Evolutionary conservation across 2,888 invertebrate species (phyloP), one percentile per base, ranked within the genome.

Genomic region (Amphipoea lucens): DNA sequence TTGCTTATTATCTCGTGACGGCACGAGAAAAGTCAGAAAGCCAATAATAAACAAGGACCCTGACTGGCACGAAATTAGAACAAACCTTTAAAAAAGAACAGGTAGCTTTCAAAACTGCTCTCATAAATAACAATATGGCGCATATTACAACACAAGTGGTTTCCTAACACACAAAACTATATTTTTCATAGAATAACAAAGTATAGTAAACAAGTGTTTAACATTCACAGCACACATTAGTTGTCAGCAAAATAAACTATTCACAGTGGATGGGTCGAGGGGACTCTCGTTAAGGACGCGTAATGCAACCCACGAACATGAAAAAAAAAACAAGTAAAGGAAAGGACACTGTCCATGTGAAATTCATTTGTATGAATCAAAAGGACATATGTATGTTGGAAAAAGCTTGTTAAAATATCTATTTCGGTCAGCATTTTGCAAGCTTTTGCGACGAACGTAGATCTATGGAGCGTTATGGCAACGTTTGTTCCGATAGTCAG

Each of bases 211-310:
- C 79, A 81, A 78, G 71, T 86, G 81, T 73, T 82, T 80, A 87
- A 82, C 79, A 81, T 89, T 87, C 81, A 78, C 73, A 79, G 74
- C 79, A 76, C 80, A 84, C 77, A 74, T 84, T 86, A 88, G 76
- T 89, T 86, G 84, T 86, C 82, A 88, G 86, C 76, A 82, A 84
- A 88, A 89, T 87, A 88, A 88, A 86, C 86, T 83, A 82, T 88
- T 86, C 78, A 83, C 84, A 74, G 73, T 74, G 80, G 73, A 78
- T 78, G 81, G 20, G 81, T 82, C 78, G 71, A 14, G 20, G 4
- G 45, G 29, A 51, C 48, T 88, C 88, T 29, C 79, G 65, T 78
- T 88, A 57, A 72, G 80, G 36, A 42, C 79, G 36, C 12, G 5
- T 36, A 42, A 82, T 81, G 73, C 78, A 66, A 84, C 62, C 84